Conservation (phyloP, 2,888 invertebrate genomes). For the Mythimna loreyi region DNA sequence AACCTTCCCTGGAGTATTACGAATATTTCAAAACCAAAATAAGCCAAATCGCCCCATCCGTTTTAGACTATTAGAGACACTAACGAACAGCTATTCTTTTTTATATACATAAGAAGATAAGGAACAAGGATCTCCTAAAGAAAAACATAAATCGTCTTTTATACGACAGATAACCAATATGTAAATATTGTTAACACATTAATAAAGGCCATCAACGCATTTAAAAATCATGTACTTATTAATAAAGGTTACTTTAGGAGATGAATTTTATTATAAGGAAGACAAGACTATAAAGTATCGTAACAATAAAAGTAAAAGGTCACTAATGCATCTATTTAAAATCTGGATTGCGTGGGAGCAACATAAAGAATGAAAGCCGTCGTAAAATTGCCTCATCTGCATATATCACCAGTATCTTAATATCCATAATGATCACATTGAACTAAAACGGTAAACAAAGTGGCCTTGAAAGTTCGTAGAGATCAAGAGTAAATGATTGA, state of each 20-base stretch:
- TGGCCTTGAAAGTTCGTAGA: constrained; percentile 21
- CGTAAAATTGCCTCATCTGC: constrained; percentile 16
- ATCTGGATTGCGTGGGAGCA: constrained; percentile 17
- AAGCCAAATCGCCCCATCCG: too few relatives aligned
- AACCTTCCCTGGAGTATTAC: too few relatives aligned
- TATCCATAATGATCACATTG: constrained; percentile 3
- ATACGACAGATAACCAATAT: constrained; percentile 18
- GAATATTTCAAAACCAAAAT: too few relatives aligned
- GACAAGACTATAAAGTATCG: constrained; percentile 8
- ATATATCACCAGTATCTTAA: constrained; percentile 4
- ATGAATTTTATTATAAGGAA: constrained; percentile 14
- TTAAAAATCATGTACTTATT: constrained; percentile 9
- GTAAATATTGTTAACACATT: constrained; percentile 20
- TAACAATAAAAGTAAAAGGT: constrained; percentile 36
- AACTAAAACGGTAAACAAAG: constrained; percentile 4
- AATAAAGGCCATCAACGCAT: constrained; percentile 31
- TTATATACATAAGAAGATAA: too few relatives aligned
- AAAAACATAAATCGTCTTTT: constrained; percentile 30
- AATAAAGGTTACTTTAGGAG: neutral
- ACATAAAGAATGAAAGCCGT: constrained; percentile 15
- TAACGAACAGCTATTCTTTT: too few relatives aligned
- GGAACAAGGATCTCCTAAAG: constrained; percentile 16
- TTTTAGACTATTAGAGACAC: too few relatives aligned
- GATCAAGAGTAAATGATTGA: constrained; percentile 22
- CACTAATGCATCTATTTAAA: constrained; percentile 18